These are phyloP conservation scores for Watsonalla binaria DNA, from an alignment of 2,888 invertebrate genomes.

Conservation along the genomic window DNA sequence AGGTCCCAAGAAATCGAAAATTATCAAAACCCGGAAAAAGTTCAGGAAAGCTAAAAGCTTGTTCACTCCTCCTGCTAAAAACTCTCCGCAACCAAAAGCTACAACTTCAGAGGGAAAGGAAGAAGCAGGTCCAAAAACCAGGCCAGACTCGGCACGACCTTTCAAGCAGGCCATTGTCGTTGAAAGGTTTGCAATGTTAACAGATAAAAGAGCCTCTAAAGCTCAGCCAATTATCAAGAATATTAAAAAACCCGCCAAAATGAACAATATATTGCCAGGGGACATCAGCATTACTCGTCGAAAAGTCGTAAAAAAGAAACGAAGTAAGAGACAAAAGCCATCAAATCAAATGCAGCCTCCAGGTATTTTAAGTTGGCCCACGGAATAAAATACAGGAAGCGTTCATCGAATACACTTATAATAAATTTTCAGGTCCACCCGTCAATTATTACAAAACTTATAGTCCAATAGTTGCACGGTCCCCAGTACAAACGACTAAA, in stretches of 20 bases:
- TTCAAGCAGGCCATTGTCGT: neutral
- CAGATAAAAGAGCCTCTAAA: neutral
- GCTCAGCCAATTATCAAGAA: neutral
- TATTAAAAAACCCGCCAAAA: neutral
- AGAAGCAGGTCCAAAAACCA: constrained; percentile 14
- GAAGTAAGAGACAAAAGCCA: constrained; percentile 23
- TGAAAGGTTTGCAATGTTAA: neutral
- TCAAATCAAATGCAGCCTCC: constrained; percentile 9
- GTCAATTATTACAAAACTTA: neutral
- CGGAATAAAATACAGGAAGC: constrained; percentile 4
- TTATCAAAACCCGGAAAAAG: constrained; percentile 21
- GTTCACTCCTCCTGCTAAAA: constrained; percentile 15
- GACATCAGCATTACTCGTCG: constrained; percentile 5
- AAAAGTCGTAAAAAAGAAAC: constrained; percentile 29
- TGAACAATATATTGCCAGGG: neutral
- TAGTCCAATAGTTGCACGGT: neutral
- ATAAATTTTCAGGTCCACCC: neutral
- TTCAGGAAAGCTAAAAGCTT: constrained; percentile 31
- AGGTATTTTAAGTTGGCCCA: constrained; percentile 19
- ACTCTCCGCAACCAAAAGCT: constrained; percentile 11
- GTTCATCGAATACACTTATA: neutral
- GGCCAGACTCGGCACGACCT: neutral
- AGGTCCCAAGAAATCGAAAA: constrained; percentile 27
- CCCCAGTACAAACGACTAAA: neutral
- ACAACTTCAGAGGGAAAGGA: constrained; percentile 22